Evolutionary conservation across 2,797 vertebrate genomes (phyloP).

Genomic region (Rhinatrema bivittatum): DNA sequence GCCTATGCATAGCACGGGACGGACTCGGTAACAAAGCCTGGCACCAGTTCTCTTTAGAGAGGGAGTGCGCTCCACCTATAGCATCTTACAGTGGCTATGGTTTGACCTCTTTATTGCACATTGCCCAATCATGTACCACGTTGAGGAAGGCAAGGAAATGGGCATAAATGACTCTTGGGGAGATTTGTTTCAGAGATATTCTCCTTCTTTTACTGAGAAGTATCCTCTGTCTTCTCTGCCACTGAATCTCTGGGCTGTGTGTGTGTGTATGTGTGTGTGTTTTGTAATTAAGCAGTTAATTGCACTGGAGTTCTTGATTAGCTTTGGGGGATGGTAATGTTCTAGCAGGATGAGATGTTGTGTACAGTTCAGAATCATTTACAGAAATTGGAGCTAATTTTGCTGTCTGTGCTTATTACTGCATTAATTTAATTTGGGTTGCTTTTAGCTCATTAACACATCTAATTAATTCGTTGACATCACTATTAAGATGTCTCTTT

Average conservation of each 20-base stretch:
- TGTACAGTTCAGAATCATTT: slow-evolving; percentile 99
- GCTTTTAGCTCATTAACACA: slow-evolving; percentile 99
- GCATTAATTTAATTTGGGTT: slow-evolving; percentile 99
- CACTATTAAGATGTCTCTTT: slow-evolving; percentile 99
- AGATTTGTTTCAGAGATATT: slow-evolving; percentile 35
- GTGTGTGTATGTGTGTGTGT: slow-evolving; percentile 19
- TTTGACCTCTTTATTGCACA: too few relatives aligned
- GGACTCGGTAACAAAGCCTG: too few relatives aligned
- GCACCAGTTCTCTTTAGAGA: too few relatives aligned
- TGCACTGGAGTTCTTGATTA: slow-evolving; percentile 98
- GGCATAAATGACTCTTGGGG: neutral
- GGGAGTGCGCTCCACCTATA: too few relatives aligned
- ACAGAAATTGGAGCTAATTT: slow-evolving; percentile 99
- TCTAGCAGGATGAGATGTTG: slow-evolving; percentile 96
- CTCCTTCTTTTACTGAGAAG: slow-evolving; percentile 14
- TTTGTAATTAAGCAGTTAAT: slow-evolving; percentile 99
- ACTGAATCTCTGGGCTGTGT: slow-evolving; percentile 45
- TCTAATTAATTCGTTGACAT: slow-evolving; percentile 99
- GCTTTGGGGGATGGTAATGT: slow-evolving; percentile 98
- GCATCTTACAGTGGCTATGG: too few relatives aligned
- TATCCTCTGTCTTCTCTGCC: slow-evolving; percentile 27
- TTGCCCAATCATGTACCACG: neutral
- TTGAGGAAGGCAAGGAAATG: neutral
- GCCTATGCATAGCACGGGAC: too few relatives aligned
- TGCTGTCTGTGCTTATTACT: slow-evolving; percentile 98